Conservation (phyloP, 2,797 vertebrate species). For the Rallus crepitans region DNA sequence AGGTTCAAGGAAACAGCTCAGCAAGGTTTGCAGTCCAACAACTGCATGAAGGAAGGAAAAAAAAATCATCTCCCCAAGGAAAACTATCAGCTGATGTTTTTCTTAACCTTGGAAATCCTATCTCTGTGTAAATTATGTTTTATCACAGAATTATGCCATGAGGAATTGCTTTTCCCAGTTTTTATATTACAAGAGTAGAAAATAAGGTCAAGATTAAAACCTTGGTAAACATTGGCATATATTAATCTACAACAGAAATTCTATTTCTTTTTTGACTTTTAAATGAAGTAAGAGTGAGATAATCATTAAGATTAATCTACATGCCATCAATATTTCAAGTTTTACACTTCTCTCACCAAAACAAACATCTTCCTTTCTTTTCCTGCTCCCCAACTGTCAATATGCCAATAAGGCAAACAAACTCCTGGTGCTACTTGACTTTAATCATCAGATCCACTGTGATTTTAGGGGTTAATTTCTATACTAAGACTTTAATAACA, state of each 20-base stretch:
- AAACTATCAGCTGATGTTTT: not conserved
- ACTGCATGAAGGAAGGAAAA: not conserved
- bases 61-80: not conserved
- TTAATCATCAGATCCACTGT: not conserved
- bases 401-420: not conserved
- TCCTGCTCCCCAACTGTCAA: not conserved
- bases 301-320: not conserved
- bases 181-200: not conserved
- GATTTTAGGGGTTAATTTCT: conserved; percentile 1
- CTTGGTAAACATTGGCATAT: not conserved
- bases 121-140: not conserved
- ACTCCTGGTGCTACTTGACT: not conserved
- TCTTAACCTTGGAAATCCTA: not conserved
- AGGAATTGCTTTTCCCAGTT: not conserved
- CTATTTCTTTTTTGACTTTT: not conserved
- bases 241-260: not conserved
- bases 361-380: not conserved
- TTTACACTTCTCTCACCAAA: not conserved
- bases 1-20: not conserved
- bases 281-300: not conserved
- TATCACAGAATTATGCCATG: not conserved
- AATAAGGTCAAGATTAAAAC: not conserved
- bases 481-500: not conserved
- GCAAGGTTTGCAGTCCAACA: not conserved
- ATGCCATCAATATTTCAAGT: not conserved